Evolutionary conservation across 2,888 invertebrate genomes (phyloP).

Genomic region (Sarcophaga rosellei): DNA sequence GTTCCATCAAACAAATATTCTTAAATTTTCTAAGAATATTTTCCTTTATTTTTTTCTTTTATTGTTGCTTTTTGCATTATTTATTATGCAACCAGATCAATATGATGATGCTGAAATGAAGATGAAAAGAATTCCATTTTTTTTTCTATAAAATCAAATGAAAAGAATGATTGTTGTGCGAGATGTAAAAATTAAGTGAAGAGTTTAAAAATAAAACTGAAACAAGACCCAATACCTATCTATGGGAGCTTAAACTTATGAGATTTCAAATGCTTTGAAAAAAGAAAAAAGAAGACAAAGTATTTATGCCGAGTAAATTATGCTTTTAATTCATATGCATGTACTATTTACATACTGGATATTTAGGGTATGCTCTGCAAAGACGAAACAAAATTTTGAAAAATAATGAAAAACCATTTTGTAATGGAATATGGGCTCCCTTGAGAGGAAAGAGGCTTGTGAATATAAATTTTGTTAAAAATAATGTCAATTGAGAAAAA

Average conservation of each 20-base stretch:
- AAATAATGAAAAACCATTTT: too few relatives aligned
- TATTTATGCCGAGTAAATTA: too few relatives aligned
- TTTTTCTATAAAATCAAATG: neutral
- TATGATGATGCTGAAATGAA: slow-evolving; percentile 32
- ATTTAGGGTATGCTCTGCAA: neutral
- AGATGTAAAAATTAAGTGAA: slow-evolving; percentile 43
- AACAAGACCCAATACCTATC: neutral
- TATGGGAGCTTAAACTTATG: slow-evolving; percentile 44
- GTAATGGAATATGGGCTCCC: too few relatives aligned
- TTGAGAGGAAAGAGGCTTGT: too few relatives aligned
- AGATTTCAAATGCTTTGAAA: slow-evolving; percentile 36
- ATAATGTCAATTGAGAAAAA: too few relatives aligned
- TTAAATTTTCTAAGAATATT: slow-evolving; percentile 26
- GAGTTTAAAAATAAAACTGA: neutral
- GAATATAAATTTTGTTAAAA: too few relatives aligned
- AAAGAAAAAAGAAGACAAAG: too few relatives aligned
- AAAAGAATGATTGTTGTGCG: slow-evolving; percentile 54
- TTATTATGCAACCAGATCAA: slow-evolving; percentile 48
- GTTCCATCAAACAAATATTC: neutral
- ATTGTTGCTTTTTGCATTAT: slow-evolving; percentile 2
- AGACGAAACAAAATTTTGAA: too few relatives aligned
- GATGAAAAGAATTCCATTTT: slow-evolving; percentile 48
- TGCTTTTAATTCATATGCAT: neutral
- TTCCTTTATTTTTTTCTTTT: slow-evolving; percentile 6
- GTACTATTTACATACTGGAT: neutral